Conservation (phyloP, 2,113 vertebrate genomes). For the Pithys albifrons region DNA sequence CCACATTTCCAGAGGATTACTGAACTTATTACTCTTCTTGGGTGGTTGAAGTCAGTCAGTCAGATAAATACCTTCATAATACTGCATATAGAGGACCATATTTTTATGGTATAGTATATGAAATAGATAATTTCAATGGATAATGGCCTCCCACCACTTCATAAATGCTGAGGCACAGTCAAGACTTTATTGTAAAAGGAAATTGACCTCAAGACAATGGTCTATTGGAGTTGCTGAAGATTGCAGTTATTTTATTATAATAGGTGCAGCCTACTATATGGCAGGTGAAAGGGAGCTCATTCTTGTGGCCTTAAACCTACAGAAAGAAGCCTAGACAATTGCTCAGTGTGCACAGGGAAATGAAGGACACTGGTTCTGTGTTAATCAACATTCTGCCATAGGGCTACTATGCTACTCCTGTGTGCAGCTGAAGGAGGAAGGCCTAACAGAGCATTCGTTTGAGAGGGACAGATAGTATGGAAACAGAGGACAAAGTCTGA, state of each 20-base stretch:
- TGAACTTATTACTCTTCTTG: constrained; percentile 68
- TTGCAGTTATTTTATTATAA: constrained; percentile 41
- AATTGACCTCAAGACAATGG: constrained; percentile 56
- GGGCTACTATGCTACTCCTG: background rate
- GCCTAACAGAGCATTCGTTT: accelerated
- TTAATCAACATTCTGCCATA: background rate
- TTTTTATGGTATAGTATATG: constrained; percentile 43
- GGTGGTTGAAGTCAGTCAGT: constrained; percentile 58
- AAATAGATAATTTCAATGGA: constrained; percentile 60
- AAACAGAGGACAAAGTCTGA: background rate
- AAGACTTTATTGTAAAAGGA: constrained; percentile 61
- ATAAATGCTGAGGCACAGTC: constrained; percentile 49
- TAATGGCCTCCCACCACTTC: constrained; percentile 22
- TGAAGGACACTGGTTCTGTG: background rate
- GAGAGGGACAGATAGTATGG: background rate
- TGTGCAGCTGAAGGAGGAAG: background rate
- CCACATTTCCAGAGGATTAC: constrained; percentile 59
- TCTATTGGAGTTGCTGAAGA: constrained; percentile 38
- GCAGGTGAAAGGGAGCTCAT: background rate
- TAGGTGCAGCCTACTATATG: background rate
- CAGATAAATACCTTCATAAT: constrained; percentile 41
- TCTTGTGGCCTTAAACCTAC: background rate
- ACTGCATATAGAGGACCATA: constrained; percentile 8
- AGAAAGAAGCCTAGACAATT: background rate
- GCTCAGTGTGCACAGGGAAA: accelerated